A percentile compares a stretch with the other conserved stretches of the same genome.
phyloP scores from a whole-genome alignment of 30 jellyfish, hydroid and myxozoan species.

The Clytia hemisphaerica region DNA sequence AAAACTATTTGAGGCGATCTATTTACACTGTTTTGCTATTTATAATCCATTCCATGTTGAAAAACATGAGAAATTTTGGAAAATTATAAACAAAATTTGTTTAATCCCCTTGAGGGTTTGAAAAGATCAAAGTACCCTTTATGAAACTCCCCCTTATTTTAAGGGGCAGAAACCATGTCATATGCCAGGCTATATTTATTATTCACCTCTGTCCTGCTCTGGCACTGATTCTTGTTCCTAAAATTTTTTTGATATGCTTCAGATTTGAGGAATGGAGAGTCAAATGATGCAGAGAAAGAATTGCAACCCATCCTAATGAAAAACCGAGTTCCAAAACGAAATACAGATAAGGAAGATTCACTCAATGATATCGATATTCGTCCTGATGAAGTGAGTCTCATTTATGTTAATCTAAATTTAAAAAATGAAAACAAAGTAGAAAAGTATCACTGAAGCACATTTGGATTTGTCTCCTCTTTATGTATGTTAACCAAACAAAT shows the following conservation, averaged over 20 bases:
- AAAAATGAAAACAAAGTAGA: background rate
- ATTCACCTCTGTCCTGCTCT: background rate
- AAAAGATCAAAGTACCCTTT: too few species aligned
- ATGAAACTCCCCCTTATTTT: too few species aligned
- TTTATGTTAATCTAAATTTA: background rate
- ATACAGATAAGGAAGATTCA: slow-evolving; percentile 46
- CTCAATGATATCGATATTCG: slow-evolving; percentile 47
- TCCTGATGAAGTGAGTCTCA: slow-evolving; percentile 58
- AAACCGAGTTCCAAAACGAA: slow-evolving; percentile 45
- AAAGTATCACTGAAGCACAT: background rate
- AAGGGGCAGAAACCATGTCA: too few species aligned
- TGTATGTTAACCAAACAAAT: too few species aligned
- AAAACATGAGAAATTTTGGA: too few species aligned
- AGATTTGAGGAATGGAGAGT: slow-evolving; percentile 52
- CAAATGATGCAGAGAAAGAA: slow-evolving; percentile 16
- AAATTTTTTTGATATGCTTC: background rate
- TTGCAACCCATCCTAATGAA: slow-evolving; percentile 74
- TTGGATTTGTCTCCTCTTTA: background rate
- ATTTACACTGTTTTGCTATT: too few species aligned
- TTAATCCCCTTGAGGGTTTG: too few species aligned
- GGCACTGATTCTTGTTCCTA: background rate
- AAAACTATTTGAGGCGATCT: too few species aligned
- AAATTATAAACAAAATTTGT: too few species aligned
- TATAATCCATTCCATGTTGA: too few species aligned
- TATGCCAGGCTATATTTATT: too few species aligned